Conservation (phyloP, 1,140 invertebrate species). For the Drosophila burlai region DNA sequence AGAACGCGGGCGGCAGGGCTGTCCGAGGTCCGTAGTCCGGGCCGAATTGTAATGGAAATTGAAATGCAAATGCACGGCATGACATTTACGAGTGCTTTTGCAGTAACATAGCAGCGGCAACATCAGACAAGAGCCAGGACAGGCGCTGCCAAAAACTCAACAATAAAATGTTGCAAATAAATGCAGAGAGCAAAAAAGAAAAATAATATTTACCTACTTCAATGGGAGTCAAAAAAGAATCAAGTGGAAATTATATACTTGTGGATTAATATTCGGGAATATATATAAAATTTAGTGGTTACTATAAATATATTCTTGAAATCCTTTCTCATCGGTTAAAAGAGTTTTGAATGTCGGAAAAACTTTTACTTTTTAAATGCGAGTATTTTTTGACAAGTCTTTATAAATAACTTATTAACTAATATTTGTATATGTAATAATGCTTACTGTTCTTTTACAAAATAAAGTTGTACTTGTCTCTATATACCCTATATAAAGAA, state of each 20-base stretch:
- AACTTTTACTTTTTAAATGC: no score
- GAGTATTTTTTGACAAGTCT: no score
- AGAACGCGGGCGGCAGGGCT: conserved; percentile 10
- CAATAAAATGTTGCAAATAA: conserved; percentile 84
- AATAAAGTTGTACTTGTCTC: no score
- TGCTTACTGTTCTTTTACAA: no score
- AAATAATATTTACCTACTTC: conserved; percentile 9
- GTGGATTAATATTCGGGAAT: background rate
- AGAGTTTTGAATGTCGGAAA: no score
- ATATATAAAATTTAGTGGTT: background rate
- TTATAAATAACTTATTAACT: no score
- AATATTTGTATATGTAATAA: no score
- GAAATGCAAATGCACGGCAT: conserved; percentile 79
- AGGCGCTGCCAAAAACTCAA: conserved; percentile 74
- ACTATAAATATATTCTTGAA: no score
- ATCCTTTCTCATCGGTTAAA: no score
- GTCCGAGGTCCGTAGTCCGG: background rate
- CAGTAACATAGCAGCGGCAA: conserved; percentile 24
- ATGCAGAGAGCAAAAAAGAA: conserved; percentile 17
- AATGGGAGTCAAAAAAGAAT: background rate
- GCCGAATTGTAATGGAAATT: conserved; percentile 80
- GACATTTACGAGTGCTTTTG: conserved; percentile 76
- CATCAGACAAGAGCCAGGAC: conserved; percentile 46
- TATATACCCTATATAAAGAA: no score
- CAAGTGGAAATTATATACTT: background rate